Percentiles rank a stretch among this genome's conserved stretches.
Conservation (phyloP, 2,113 vertebrate species). For the Chaetura pelagica region DNA sequence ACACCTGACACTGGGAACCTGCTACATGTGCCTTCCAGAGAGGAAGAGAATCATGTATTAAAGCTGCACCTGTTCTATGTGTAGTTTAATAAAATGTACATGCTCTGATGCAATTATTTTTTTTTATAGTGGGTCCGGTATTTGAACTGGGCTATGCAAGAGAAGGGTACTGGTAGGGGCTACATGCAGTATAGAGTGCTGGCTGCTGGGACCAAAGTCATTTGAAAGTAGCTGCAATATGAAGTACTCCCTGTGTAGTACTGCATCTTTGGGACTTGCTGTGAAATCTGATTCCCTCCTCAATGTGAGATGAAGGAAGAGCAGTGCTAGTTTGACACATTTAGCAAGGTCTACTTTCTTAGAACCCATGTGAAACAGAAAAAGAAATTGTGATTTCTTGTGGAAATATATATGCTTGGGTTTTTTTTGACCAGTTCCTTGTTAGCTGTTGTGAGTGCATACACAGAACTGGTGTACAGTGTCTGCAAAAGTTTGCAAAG, state of each 20-base stretch:
- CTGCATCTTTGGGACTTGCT: neutral
- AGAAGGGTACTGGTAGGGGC: neutral
- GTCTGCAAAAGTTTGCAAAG: neutral
- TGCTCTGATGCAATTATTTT: neutral
- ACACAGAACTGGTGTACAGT: neutral
- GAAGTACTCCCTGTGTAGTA: neutral
- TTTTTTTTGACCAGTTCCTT: neutral
- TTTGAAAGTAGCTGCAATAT: neutral
- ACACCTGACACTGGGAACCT: conserved; percentile 49
- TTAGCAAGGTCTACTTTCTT: neutral
- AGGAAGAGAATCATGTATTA: neutral
- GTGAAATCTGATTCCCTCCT: neutral
- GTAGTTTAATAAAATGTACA: neutral
- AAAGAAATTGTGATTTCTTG: neutral
- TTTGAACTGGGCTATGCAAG: neutral
- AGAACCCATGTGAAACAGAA: neutral
- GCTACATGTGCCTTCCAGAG: neutral
- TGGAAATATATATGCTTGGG: neutral
- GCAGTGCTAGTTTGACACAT: neutral
- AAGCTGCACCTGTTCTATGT: neutral
- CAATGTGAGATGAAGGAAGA: neutral
- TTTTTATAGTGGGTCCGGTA: neutral
- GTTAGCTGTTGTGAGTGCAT: neutral
- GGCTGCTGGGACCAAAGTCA: neutral
- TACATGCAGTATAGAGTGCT: neutral